phyloP scores from a whole-genome alignment of 2,888 invertebrate species.

The Euzophera pinguis region DNA sequence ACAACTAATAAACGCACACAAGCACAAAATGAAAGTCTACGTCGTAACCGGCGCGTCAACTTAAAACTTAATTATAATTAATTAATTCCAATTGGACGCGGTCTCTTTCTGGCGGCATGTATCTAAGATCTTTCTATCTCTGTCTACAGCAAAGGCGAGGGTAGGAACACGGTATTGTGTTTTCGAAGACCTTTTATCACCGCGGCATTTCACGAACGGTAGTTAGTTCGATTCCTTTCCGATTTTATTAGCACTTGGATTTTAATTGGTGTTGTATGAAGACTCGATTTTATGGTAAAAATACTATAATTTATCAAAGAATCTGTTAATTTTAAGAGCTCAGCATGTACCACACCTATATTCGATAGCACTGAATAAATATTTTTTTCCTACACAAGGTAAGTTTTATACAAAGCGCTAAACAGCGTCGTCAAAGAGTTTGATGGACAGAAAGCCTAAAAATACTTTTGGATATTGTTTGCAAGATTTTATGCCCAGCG shows the following conservation, averaged over 20 bases:
- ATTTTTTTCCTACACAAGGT: no score
- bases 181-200: conserved; percentile 78
- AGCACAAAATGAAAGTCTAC: conserved; percentile 65
- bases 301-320: not conserved
- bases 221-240: conserved; percentile 71
- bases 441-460: no score
- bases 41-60: conserved; percentile 83
- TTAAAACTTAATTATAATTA: conserved; percentile 92
- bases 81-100: conserved; percentile 85
- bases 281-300: conserved; percentile 21
- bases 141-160: conserved; percentile 54
- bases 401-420: no score
- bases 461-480: no score
- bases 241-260: conserved; percentile 71
- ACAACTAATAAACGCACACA: conserved; percentile 48
- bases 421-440: no score
- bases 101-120: conserved; percentile 56
- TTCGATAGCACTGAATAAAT: no score
- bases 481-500: no score
- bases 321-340: no score
- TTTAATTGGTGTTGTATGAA: conserved; percentile 71
- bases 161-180: conserved; percentile 71
- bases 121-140: conserved; percentile 72
- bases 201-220: conserved; percentile 68
- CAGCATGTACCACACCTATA: no score